Conservation (phyloP, 2,113 vertebrate genomes). For the Parus major region DNA sequence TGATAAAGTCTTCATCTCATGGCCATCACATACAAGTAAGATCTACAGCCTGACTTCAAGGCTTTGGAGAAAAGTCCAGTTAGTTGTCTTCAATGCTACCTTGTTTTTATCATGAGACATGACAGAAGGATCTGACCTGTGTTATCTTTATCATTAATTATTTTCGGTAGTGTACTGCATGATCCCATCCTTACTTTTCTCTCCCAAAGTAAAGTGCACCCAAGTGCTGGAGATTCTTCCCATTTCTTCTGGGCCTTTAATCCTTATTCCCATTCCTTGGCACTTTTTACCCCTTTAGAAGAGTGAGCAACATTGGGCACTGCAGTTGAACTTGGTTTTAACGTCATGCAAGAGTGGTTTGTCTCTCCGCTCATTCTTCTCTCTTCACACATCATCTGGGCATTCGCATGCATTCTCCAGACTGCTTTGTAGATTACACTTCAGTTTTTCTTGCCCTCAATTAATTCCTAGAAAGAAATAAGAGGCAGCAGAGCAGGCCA, state of each 20-base stretch:
- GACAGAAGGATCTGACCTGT: neutral
- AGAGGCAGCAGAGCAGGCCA: constrained; percentile 26
- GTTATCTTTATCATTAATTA: neutral
- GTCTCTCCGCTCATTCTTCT: accelerated
- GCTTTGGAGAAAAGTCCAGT: neutral
- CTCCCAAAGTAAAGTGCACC: neutral
- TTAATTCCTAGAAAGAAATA: constrained; percentile 52
- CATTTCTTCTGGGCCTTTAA: neutral
- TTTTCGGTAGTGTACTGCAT: neutral
- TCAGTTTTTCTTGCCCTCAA: constrained; percentile 27
- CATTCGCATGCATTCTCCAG: neutral
- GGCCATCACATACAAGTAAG: neutral
- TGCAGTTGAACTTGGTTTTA: neutral
- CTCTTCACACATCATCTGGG: neutral
- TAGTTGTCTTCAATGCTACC: neutral
- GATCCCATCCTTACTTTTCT: neutral
- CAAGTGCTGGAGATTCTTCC: neutral
- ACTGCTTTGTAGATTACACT: neutral
- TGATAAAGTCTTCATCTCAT: neutral
- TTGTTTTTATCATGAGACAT: neutral
- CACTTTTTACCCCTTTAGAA: neutral
- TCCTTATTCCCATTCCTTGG: neutral
- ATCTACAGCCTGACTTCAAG: neutral
- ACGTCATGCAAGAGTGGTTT: neutral
- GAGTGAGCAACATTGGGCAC: neutral